Evolutionary conservation across 2,113 vertebrate genomes (phyloP).

Genomic region (Puffinus mauretanicus): DNA sequence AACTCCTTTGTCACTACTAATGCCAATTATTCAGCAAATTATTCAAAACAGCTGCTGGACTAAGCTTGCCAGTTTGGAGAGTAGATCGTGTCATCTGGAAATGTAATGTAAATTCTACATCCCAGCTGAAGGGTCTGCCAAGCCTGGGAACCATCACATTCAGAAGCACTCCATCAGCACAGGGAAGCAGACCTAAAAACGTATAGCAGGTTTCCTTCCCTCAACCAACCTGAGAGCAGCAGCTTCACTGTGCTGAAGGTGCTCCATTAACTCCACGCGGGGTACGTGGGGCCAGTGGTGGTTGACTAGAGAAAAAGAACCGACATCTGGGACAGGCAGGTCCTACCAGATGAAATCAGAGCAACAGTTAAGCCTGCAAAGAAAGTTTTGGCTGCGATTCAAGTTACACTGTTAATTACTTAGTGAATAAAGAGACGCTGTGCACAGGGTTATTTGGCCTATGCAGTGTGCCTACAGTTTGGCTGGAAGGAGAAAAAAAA

Average conservation of each 20-base stretch:
- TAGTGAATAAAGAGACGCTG: background rate
- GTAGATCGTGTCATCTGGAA: background rate
- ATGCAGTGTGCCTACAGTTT: background rate
- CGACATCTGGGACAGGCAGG: background rate
- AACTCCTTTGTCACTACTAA: background rate
- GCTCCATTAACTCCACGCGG: fast-evolving
- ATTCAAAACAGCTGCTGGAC: background rate
- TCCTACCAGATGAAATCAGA: background rate
- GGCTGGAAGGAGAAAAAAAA: background rate
- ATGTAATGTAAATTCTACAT: background rate
- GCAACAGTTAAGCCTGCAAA: background rate
- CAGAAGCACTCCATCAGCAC: background rate
- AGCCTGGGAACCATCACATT: background rate
- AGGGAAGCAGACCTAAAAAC: background rate
- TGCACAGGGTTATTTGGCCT: background rate
- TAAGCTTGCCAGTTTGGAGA: background rate
- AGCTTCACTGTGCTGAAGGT: fast-evolving
- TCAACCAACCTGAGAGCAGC: background rate
- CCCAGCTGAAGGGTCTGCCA: background rate
- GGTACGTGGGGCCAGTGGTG: background rate
- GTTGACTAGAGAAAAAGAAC: background rate
- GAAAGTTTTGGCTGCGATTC: background rate
- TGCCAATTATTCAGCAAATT: background rate
- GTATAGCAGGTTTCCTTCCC: background rate
- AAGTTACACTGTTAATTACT: background rate